These are phyloP conservation scores for Drosophila helvetica DNA, from an alignment of 2,888 invertebrate species.

Conservation along the genomic window DNA sequence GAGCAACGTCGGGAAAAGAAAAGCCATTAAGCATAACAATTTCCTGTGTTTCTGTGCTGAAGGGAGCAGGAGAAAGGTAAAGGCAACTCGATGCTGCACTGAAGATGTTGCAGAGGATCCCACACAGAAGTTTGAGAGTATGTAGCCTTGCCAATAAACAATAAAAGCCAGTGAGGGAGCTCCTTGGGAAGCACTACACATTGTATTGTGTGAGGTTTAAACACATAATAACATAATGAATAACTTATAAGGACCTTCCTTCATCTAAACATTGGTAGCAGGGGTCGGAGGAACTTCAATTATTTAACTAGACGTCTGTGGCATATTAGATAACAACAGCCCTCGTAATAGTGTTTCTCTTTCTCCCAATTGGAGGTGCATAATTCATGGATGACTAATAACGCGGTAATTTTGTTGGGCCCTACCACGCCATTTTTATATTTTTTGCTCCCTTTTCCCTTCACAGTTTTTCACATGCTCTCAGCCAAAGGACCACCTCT, in stretches of 20 bases:
- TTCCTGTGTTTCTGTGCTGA: slow-evolving; percentile 54
- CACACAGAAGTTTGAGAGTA: slow-evolving; percentile 16
- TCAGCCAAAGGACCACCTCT: background rate
- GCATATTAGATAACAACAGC: background rate
- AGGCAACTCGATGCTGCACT: slow-evolving; percentile 61
- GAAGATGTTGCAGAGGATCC: slow-evolving; percentile 64
- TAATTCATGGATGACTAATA: slow-evolving; percentile 19
- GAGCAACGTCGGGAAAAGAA: slow-evolving; percentile 26
- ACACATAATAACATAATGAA: slow-evolving; percentile 77
- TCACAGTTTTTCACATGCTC: background rate
- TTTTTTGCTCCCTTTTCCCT: background rate
- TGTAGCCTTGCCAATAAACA: slow-evolving; percentile 63
- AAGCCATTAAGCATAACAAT: slow-evolving; percentile 73
- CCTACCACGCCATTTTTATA: slow-evolving; percentile 32
- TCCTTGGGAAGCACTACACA: slow-evolving; percentile 39
- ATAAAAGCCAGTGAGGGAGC: slow-evolving; percentile 63
- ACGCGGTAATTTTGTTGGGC: slow-evolving; percentile 4
- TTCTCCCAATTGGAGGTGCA: background rate
- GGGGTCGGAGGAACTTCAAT: background rate
- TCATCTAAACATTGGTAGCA: background rate
- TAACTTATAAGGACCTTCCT: slow-evolving; percentile 26
- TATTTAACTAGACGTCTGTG: slow-evolving; percentile 1
- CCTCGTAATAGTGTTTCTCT: background rate
- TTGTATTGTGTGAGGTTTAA: slow-evolving; percentile 66
- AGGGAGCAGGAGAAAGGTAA: slow-evolving; percentile 37